These are phyloP conservation scores for Diorhabda sublineata DNA, from an alignment of 1,140 invertebrate species.

Conservation along the genomic window DNA sequence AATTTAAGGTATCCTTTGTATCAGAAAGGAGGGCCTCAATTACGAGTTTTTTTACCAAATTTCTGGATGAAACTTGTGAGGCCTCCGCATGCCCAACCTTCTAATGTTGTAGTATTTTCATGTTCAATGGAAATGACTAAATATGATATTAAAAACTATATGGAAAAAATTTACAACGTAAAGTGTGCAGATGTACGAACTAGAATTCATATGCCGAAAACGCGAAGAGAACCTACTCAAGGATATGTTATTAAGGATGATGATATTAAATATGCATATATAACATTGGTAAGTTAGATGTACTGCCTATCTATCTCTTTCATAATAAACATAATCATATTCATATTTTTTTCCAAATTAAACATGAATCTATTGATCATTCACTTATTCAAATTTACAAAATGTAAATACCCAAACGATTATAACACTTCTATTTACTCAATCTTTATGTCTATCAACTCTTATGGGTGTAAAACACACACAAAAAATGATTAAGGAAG, in stretches of 20 bases:
- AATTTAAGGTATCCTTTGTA: constrained; percentile 52
- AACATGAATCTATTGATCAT: too few species aligned
- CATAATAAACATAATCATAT: not conserved
- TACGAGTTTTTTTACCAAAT: constrained; percentile 85
- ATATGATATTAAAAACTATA: constrained; percentile 84
- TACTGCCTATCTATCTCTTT: not conserved
- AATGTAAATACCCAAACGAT: too few species aligned
- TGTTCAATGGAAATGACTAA: constrained; percentile 87
- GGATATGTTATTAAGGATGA: constrained; percentile 75
- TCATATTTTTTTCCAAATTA: too few species aligned
- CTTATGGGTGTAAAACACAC: too few species aligned
- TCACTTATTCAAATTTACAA: too few species aligned
- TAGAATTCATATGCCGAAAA: constrained; percentile 63
- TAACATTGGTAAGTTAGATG: constrained; percentile 65
- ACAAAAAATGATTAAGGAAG: too few species aligned
- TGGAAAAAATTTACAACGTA: constrained; percentile 92
- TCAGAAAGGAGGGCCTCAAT: constrained; percentile 83
- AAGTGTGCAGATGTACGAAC: constrained; percentile 65
- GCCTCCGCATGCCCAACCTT: constrained; percentile 57
- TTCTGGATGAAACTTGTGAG: constrained; percentile 91
- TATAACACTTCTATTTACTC: too few species aligned
- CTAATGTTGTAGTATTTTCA: constrained; percentile 77
- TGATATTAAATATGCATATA: constrained; percentile 77
- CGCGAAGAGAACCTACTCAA: constrained; percentile 48
- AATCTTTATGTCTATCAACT: too few species aligned